These are phyloP conservation scores for Macrotis lagotis DNA, from an alignment of 2,113 vertebrate species.

Conservation along the genomic window DNA sequence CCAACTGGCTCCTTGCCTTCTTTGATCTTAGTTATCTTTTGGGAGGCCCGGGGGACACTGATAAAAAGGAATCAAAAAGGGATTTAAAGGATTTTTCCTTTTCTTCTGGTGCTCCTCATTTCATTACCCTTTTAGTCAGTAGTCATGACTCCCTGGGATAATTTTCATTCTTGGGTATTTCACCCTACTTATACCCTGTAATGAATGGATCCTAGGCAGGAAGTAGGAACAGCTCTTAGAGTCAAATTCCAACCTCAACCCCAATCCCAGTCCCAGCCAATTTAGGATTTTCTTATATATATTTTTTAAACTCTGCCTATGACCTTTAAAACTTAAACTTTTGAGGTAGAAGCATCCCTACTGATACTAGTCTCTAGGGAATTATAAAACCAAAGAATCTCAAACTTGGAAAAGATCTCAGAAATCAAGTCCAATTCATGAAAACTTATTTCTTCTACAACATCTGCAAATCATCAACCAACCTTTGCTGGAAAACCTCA, in stretches of 20 bases:
- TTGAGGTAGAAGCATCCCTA: neutral
- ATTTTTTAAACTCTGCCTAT: neutral
- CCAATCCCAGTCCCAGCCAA: neutral
- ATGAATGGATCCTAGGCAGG: neutral
- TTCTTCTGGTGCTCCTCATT: neutral
- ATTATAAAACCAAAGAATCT: neutral
- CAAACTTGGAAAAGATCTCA: neutral
- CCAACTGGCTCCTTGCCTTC: neutral
- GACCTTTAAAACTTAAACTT: neutral
- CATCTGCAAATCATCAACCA: neutral
- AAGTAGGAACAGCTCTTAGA: neutral
- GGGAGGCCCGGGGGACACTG: neutral
- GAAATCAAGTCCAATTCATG: no score
- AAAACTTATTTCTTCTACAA: neutral
- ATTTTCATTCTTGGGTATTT: neutral
- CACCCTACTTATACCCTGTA: neutral
- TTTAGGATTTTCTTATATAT: neutral
- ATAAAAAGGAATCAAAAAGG: neutral
- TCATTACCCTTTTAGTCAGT: neutral
- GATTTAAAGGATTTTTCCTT: neutral
- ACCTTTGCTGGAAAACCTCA: neutral
- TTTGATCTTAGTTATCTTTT: neutral
- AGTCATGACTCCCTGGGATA: neutral
- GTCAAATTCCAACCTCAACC: neutral
- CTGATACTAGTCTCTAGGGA: neutral